Conservation (phyloP, 2,797 vertebrate species). For the Bovichtus diacanthus region DNA sequence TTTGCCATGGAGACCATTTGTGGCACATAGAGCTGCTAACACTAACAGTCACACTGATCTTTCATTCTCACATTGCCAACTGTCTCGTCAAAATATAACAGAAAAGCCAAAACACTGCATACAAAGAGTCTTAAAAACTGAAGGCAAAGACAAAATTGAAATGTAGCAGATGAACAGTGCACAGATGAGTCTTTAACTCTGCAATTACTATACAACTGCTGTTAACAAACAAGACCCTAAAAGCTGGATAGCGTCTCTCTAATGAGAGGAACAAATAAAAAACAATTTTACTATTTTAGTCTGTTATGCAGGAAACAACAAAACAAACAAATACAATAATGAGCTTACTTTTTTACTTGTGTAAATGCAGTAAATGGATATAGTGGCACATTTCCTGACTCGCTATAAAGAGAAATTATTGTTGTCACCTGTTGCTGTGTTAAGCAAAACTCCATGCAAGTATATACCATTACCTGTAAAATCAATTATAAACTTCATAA, state of each 20-base stretch:
- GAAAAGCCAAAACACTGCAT: background rate
- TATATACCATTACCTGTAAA: background rate
- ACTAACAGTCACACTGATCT: constrained; percentile 26
- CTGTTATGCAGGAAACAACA: background rate
- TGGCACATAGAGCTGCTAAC: constrained; percentile 2
- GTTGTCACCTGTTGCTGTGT: background rate
- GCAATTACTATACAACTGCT: background rate
- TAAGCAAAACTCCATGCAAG: background rate
- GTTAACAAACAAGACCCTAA: constrained; percentile 9
- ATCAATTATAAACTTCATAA: background rate
- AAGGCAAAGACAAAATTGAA: background rate
- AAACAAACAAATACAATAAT: background rate
- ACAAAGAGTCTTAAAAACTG: constrained; percentile 6
- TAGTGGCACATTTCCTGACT: background rate
- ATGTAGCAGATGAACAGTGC: background rate
- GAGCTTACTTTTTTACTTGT: background rate
- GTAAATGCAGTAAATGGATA: background rate
- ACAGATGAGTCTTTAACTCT: constrained; percentile 11
- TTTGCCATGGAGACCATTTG: constrained; percentile 20
- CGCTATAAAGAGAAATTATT: background rate
- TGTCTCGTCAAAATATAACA: constrained; percentile 4
- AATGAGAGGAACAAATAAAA: constrained; percentile 19
- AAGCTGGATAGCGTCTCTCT: background rate
- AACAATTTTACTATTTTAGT: background rate
- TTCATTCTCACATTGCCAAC: constrained; percentile 30